These are phyloP conservation scores for Ephestia elutella DNA, from an alignment of 1,140 invertebrate genomes.

Conservation along the genomic window DNA sequence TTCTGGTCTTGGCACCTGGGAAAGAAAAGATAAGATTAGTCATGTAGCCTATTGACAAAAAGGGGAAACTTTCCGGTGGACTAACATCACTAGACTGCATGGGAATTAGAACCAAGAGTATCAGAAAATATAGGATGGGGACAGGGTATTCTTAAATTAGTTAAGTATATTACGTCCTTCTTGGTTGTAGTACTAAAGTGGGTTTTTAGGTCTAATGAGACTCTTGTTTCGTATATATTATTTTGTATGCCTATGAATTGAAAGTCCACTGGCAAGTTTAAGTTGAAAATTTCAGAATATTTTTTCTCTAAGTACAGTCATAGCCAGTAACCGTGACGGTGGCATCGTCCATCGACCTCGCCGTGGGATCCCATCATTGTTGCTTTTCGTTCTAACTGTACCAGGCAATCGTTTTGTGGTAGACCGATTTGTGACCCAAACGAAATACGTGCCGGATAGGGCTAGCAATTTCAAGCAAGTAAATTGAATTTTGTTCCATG, in stretches of 20 bases:
- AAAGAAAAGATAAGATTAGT: conserved; percentile 23
- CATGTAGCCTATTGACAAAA: not conserved
- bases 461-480: conserved; percentile 19
- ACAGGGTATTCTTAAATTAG: too few relatives aligned
- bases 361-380: conserved; percentile 55
- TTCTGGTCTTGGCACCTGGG: conserved; percentile 58
- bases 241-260: too few relatives aligned
- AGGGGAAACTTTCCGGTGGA: too few relatives aligned
- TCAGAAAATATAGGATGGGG: too few relatives aligned
- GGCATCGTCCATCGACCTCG: conserved; percentile 32
- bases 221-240: too few relatives aligned
- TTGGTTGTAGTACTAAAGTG: too few relatives aligned
- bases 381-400: conserved; percentile 47
- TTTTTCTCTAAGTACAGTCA: conserved; percentile 32
- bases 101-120: too few relatives aligned
- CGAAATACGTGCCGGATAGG: conserved; percentile 8
- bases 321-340: conserved; percentile 39
- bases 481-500: conserved; percentile 30
- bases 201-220: too few relatives aligned
- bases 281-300: not conserved
- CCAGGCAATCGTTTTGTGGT: conserved; percentile 36
- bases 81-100: too few relatives aligned
- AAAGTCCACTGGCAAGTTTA: too few relatives aligned
- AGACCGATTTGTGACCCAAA: conserved; percentile 24
- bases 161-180: too few relatives aligned